phyloP scores from a whole-genome alignment of 1,140 invertebrate genomes.

The Pectinophora gossypiella region DNA sequence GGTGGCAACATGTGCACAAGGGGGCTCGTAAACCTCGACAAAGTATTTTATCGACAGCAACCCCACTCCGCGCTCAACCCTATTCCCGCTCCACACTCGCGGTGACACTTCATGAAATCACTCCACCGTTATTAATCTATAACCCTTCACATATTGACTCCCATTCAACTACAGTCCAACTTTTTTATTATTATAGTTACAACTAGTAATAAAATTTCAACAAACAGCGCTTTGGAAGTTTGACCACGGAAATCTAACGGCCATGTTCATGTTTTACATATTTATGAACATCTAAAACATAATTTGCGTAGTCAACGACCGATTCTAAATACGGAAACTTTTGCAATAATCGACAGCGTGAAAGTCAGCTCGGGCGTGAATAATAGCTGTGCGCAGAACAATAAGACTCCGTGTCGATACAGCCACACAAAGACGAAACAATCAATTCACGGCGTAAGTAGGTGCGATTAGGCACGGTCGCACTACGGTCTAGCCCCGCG shows the following conservation, averaged over 20 bases:
- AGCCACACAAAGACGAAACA: slow-evolving; percentile 68
- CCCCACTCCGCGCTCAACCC: slow-evolving; percentile 32
- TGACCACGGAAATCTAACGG: background rate
- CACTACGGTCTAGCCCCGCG: slow-evolving; percentile 55
- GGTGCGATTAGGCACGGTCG: slow-evolving; percentile 67
- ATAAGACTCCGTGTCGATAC: slow-evolving; percentile 66
- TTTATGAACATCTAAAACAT: background rate
- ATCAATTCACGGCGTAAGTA: slow-evolving; percentile 72
- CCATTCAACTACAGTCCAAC: background rate
- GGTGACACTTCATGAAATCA: slow-evolving; percentile 58
- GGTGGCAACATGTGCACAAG: slow-evolving; percentile 28
- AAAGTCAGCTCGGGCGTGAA: slow-evolving; percentile 57
- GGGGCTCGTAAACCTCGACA: slow-evolving; percentile 57
- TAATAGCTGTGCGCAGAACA: slow-evolving; percentile 56
- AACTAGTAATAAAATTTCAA: no score
- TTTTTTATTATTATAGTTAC: no score
- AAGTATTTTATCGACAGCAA: slow-evolving; percentile 54
- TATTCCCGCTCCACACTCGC: slow-evolving; percentile 46
- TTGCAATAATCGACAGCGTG: slow-evolving; percentile 58
- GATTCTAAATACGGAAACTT: slow-evolving; percentile 37
- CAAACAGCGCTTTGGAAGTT: background rate
- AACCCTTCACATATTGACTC: slow-evolving; percentile 29
- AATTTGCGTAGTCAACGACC: slow-evolving; percentile 11
- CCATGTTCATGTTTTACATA: background rate
- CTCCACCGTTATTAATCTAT: slow-evolving; percentile 49